Conservation (phyloP, 2,113 vertebrate species). For the Aegithalos caudatus region DNA sequence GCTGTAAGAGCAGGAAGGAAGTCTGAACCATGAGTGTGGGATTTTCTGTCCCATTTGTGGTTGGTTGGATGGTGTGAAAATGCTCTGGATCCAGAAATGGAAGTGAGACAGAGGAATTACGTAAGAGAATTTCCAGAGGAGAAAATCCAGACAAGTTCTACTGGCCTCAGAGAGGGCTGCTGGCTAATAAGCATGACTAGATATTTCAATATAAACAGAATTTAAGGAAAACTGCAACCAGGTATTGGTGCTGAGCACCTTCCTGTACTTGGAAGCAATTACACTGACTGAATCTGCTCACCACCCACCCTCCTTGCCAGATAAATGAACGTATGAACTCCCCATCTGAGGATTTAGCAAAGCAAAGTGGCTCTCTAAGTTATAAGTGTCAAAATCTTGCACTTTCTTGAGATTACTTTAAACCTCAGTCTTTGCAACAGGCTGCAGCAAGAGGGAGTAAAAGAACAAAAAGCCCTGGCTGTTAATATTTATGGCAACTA, state of each 20-base stretch:
- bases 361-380: background rate
- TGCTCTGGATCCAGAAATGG: background rate
- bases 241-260: background rate
- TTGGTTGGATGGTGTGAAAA: background rate
- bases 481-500: slow-evolving; percentile 58
- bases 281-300: background rate
- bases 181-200: background rate
- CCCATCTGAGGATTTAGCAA: background rate
- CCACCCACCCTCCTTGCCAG: background rate
- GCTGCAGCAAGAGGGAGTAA: slow-evolving; percentile 55
- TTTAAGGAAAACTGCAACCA: background rate
- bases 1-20: background rate
- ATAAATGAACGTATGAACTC: background rate
- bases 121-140: background rate
- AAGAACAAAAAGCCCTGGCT: slow-evolving; percentile 52
- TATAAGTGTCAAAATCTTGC: background rate
- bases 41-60: background rate
- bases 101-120: background rate
- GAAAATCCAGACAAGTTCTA: background rate
- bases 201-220: background rate
- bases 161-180: background rate
- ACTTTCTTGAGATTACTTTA: background rate
- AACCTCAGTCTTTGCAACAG: slow-evolving; percentile 40
- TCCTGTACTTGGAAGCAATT: background rate
- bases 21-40: background rate